Conservation (phyloP, 2,888 invertebrate genomes). For the Neoascia interrupta region DNA sequence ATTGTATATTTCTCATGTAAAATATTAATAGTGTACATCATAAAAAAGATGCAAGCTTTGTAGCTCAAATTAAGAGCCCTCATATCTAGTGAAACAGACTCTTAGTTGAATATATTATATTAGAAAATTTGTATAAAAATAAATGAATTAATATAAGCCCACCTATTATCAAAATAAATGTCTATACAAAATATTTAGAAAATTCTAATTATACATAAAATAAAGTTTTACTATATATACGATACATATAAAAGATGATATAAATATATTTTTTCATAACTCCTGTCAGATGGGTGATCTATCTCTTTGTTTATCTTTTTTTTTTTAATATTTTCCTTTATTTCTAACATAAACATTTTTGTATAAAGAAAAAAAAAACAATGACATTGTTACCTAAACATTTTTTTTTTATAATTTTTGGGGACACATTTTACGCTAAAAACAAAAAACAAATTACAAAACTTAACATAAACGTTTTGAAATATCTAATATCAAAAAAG, state of each 20-base stretch:
- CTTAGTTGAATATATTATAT: conserved; percentile 5
- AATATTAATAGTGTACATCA: too few species aligned
- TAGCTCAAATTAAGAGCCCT: too few species aligned
- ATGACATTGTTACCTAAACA: conserved; percentile 22
- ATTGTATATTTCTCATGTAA: too few species aligned
- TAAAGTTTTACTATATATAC: not conserved
- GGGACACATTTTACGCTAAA: conserved; percentile 68
- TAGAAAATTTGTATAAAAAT: not conserved
- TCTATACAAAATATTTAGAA: conserved; percentile 14
- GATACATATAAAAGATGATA: not conserved
- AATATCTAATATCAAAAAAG: conserved; percentile 13
- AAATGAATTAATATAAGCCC: not conserved
- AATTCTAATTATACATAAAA: conserved; percentile 42
- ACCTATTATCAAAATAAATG: conserved; percentile 24
- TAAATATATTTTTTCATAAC: conserved; percentile 73
- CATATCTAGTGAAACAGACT: too few species aligned
- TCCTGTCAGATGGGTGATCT: conserved; percentile 80
- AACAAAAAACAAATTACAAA: conserved; percentile 41
- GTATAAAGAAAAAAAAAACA: conserved; percentile 9
- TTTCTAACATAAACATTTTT: conserved; percentile 8
- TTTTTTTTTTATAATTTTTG: conserved; percentile 2
- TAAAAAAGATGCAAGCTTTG: too few species aligned
- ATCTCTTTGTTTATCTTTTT: conserved; percentile 9
- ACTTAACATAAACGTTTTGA: conserved; percentile 30
- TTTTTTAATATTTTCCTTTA: not conserved